Evolutionary conservation across 2,888 invertebrate genomes (phyloP), one percentile per base, ranked within the genome.

Genomic region (Petrolisthes manimaculis): DNA sequence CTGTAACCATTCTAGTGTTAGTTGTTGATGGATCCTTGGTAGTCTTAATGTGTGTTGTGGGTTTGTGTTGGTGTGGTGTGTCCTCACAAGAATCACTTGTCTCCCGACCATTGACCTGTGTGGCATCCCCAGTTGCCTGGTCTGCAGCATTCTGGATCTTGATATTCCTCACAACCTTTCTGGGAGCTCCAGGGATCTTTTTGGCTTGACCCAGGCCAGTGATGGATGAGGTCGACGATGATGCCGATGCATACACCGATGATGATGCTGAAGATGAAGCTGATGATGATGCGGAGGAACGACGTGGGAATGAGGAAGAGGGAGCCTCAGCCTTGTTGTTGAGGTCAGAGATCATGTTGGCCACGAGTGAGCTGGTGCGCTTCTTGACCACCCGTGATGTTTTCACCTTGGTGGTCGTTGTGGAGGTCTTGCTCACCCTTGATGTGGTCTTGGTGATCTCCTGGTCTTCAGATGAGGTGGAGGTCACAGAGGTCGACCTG

Each of bases 351-450:
- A 88, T 88, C 69, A 84, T 84, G 67, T 77, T 88, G 80, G 88
- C 88, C 6, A 88, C 80, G 18, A 88, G 81, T 67, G 88, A 84
- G 21, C 77, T 86, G 3, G 86, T 81, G 51, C 55, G 80, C 67
- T 88, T 88, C 84, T 83, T 88, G 67, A 88, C 88, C 14, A 84
- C 75, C 80, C 84, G 84, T n/a, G 84, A 84, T 53, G 88, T 88
- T 55, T 88, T 88, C 74, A 88, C 88, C 67, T 84, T 88, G 67
- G 88, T 88, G n/a, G 84, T 88, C 24, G 78, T 81, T 12, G 84
- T 84, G 24, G 84, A 81, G 21, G 67, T 61, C 67, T 82, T 82
- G 82, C 82, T 82, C 18, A 71, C 21, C n/a, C 21, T 14, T 2
- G 71, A 71, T 18, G 79, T 79, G n/a, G 79, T 79, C 54, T 54